Evolutionary conservation across 1,140 invertebrate species (phyloP).

Genomic region (Bombus waltoni): DNA sequence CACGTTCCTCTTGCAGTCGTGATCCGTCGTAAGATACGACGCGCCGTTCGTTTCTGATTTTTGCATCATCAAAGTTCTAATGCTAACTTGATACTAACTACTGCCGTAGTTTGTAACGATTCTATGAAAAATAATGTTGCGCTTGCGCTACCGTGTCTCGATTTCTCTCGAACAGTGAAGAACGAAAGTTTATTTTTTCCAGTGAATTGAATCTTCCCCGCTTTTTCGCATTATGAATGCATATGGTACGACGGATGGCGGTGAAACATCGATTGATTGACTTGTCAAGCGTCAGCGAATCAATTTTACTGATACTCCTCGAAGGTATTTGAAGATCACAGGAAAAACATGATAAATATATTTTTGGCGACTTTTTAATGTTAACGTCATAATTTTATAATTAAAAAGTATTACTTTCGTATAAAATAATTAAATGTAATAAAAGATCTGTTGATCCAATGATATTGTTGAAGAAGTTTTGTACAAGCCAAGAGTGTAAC

Average conservation of each 20-base stretch:
- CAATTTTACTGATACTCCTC: neutral
- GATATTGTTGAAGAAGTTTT: no score
- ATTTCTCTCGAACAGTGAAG: neutral
- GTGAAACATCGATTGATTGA: neutral
- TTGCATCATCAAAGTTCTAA: neutral
- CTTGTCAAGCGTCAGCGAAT: neutral
- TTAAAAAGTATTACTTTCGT: no score
- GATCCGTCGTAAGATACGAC: neutral
- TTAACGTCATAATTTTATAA: neutral
- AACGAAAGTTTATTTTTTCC: neutral
- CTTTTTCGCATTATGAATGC: neutral
- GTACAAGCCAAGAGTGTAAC: no score
- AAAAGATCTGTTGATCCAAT: no score
- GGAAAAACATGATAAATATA: neutral
- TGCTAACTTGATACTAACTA: neutral
- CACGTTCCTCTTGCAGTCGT: neutral
- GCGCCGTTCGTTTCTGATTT: fast-evolving
- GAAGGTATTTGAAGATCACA: neutral
- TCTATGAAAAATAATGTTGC: neutral
- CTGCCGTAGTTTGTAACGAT: no score
- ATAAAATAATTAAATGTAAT: no score
- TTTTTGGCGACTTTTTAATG: neutral
- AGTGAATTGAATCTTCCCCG: neutral
- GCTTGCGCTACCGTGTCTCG: slow-evolving; percentile 16
- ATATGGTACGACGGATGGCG: no score